These are phyloP conservation scores for Ophion ventricosus DNA, from an alignment of 2,888 invertebrate species.

Conservation along the genomic window DNA sequence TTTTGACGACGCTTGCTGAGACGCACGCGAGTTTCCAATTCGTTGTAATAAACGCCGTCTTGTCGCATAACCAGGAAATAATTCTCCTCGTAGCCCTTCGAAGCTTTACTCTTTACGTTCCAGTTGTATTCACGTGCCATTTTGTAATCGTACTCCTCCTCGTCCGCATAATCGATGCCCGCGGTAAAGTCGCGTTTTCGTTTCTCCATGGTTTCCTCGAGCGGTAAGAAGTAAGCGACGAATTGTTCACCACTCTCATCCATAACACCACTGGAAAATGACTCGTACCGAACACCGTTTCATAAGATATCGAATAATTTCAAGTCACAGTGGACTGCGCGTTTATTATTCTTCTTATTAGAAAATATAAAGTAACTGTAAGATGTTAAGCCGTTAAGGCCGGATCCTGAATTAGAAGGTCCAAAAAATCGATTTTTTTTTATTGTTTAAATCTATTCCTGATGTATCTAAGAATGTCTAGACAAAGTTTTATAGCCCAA, in stretches of 20 bases:
- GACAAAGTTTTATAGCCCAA: too few species aligned
- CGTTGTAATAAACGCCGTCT: constrained; percentile 97
- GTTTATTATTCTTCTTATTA: neutral
- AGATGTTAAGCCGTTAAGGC: too few species aligned
- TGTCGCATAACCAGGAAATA: constrained; percentile 97
- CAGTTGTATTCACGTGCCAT: constrained; percentile 99
- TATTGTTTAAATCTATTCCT: too few species aligned
- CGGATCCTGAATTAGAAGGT: too few species aligned
- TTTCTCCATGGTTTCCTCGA: constrained; percentile 95
- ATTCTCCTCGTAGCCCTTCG: constrained; percentile 98
- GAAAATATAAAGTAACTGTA: neutral
- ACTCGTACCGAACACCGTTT: constrained; percentile 99
- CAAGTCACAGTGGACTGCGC: neutral
- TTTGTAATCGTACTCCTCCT: constrained; percentile 97
- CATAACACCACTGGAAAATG: constrained; percentile 94
- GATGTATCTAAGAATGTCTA: too few species aligned
- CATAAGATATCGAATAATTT: constrained; percentile 68
- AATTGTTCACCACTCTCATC: constrained; percentile 99
- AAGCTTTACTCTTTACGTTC: constrained; percentile 99
- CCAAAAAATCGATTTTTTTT: too few species aligned
- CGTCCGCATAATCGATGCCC: constrained; percentile 92
- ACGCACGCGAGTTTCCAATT: constrained; percentile 96
- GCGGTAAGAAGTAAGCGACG: constrained; percentile 99
- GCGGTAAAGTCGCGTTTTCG: constrained; percentile 92
- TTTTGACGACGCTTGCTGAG: constrained; percentile 96